Conservation (phyloP, 2,113 vertebrate genomes). For the Cheilinus undulatus region DNA sequence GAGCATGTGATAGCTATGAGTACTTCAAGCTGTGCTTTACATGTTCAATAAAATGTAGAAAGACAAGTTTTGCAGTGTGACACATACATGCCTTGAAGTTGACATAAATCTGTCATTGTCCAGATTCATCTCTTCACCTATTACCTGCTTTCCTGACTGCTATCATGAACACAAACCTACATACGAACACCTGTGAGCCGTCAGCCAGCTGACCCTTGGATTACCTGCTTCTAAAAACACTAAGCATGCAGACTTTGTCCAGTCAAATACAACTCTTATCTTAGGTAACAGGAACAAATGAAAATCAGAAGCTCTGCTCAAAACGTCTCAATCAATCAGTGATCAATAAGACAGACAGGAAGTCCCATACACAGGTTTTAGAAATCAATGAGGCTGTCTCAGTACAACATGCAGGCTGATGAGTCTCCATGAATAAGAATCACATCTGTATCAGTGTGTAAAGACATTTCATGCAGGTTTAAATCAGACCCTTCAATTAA, state of each 20-base stretch:
- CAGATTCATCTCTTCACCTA: conserved; percentile 7
- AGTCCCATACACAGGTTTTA: conserved; percentile 2
- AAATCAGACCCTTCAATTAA: conserved; percentile 22
- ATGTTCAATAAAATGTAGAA: too few relatives aligned
- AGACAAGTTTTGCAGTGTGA: too few relatives aligned
- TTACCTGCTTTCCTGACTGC: conserved; percentile 31
- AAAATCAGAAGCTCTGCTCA: conserved; percentile 10
- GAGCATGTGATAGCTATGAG: too few relatives aligned
- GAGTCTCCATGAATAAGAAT: not conserved
- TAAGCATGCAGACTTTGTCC: conserved; percentile 69
- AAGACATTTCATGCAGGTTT: conserved; percentile 16
- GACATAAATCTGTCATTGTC: too few relatives aligned
- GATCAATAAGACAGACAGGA: conserved; percentile 45
- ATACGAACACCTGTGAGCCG: conserved; percentile 34
- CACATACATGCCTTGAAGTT: too few relatives aligned
- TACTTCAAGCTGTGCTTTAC: too few relatives aligned
- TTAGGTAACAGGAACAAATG: conserved; percentile 57
- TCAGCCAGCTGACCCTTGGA: conserved; percentile 41
- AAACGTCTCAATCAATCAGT: conserved; percentile 29
- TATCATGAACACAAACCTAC: conserved; percentile 28
- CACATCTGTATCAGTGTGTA: not conserved
- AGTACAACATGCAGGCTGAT: not conserved
- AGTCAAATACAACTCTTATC: conserved; percentile 72
- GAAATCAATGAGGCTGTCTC: not conserved
- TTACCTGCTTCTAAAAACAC: conserved; percentile 47